Evolutionary conservation across 1,140 invertebrate genomes (phyloP), one percentile per base, ranked within the genome.

Genomic region (Drosophila tani): DNA sequence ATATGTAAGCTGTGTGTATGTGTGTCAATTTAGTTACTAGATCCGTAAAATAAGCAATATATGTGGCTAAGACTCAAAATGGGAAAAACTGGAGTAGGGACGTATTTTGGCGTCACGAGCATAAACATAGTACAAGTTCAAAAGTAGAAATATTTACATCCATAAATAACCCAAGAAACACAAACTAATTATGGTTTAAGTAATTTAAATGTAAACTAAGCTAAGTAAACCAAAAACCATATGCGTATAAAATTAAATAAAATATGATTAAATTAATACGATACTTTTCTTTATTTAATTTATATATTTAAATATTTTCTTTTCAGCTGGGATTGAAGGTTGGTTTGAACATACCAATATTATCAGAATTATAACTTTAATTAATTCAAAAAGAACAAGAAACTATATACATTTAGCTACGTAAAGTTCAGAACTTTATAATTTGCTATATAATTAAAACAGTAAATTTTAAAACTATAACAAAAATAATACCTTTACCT

Each of bases 61-160:
- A 80, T 71, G 75, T 82, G 79, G 64, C 60, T 64, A 64, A 40
- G 43, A 63, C 15, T 59, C 47, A 15, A 70, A 43, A 19, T 47
- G 46, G 45, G 35, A 43, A 24, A 24, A 59, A 43, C 17, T 46
- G n/a, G 45, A 67, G 55, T 51, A 27, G 14, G 43, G 60, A 47
- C 60, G 77, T 40, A 74, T 70, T 76, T 84, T 81, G 62, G 66
- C 79, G 81, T 83, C 74, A 79, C 53, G 85, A 90, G 84, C 84
- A 88, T 90, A 79, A 84, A 73, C 69, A 88, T 68, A 88, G 84
- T 88, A 88, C 84, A 88, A 88, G 74, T 83, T 62, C 51, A 83
- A 88, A 79, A 75, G 86, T 88, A 88, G 81, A 73, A 81, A 83
- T 83, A 69, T 88, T 83, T 81, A 88, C 79, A 46, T 57, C n/a